Evolutionary conservation across 2,888 invertebrate genomes (phyloP).

Genomic region (Odontocerum albicorne): DNA sequence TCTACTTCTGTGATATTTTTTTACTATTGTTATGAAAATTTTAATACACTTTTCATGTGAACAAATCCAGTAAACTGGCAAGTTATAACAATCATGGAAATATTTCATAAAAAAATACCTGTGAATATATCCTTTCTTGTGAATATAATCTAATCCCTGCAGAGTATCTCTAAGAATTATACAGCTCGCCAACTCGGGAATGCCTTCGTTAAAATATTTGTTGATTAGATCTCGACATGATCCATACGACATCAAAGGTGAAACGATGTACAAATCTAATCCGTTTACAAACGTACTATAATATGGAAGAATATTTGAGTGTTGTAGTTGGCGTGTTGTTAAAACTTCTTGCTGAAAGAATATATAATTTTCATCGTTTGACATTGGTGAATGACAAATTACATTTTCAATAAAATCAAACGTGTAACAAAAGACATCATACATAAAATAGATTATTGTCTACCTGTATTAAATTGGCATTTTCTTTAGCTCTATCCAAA

Average conservation of each 20-base stretch:
- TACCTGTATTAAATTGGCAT: slow-evolving; percentile 62
- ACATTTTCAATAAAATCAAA: neutral
- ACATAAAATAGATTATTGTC: neutral
- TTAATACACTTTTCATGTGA: too few relatives aligned
- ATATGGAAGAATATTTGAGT: slow-evolving; percentile 76
- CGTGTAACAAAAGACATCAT: neutral
- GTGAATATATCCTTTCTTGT: slow-evolving; percentile 82
- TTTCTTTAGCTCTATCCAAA: slow-evolving; percentile 69
- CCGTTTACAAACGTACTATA: slow-evolving; percentile 75
- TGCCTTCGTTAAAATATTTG: slow-evolving; percentile 73
- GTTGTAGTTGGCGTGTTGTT: slow-evolving; percentile 74
- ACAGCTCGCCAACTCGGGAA: slow-evolving; percentile 81
- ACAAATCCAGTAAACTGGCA: too few relatives aligned
- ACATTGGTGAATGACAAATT: slow-evolving; percentile 14
- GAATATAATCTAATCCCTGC: slow-evolving; percentile 80
- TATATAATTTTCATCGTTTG: neutral
- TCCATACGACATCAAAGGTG: slow-evolving; percentile 82
- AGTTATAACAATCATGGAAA: too few relatives aligned
- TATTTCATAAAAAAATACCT: slow-evolving; percentile 65
- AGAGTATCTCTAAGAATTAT: slow-evolving; percentile 78
- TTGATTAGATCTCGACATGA: slow-evolving; percentile 79
- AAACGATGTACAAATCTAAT: slow-evolving; percentile 76
- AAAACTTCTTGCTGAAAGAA: slow-evolving; percentile 74
- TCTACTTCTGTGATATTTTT: too few relatives aligned
- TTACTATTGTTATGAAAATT: too few relatives aligned